phyloP scores from a whole-genome alignment of 2,113 vertebrate species.

The Antidorcas marsupialis region DNA sequence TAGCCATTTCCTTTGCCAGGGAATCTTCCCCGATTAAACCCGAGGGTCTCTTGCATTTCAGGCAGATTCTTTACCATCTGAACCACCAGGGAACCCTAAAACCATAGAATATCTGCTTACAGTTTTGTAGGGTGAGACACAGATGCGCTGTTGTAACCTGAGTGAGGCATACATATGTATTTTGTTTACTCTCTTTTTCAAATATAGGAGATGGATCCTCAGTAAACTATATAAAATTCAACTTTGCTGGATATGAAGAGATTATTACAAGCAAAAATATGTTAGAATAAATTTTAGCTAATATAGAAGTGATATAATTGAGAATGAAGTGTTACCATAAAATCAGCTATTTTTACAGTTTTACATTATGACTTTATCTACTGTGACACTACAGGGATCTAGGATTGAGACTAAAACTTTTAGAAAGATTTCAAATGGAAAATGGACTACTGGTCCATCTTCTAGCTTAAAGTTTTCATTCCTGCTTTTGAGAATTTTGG shows the following conservation, averaged over 20 bases:
- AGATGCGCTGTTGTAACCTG: background rate
- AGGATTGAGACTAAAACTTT: background rate
- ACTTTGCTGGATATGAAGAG: background rate
- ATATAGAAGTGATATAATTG: background rate
- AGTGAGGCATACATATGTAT: background rate
- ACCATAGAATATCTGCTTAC: background rate
- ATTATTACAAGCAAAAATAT: background rate
- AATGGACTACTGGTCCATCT: background rate
- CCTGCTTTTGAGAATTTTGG: constrained; percentile 1
- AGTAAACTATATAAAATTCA: background rate
- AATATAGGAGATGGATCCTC: background rate
- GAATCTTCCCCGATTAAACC: background rate
- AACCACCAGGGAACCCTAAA: background rate
- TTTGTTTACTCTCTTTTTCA: background rate
- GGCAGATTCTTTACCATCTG: background rate
- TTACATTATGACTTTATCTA: background rate
- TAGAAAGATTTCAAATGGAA: constrained; percentile 14
- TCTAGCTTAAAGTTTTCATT: background rate
- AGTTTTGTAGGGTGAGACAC: background rate
- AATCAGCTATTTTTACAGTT: background rate
- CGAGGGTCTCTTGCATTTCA: background rate
- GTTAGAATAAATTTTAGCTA: background rate
- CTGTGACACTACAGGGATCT: background rate
- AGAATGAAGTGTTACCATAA: background rate
- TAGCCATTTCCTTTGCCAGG: background rate